phyloP scores from a whole-genome alignment of 1,140 invertebrate species.

The Agrypnia vestita region DNA sequence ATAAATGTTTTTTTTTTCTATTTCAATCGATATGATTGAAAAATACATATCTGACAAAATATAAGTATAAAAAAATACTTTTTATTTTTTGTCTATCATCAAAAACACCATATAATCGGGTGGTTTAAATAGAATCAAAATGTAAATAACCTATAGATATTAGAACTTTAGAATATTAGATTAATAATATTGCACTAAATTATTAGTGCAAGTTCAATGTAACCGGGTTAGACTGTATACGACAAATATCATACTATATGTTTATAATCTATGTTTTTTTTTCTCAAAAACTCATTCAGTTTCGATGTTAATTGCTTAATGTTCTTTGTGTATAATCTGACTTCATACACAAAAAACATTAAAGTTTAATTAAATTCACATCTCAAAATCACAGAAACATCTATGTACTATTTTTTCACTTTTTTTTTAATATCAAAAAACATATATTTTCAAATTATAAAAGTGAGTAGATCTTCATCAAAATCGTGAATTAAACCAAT shows the following conservation, averaged over 20 bases:
- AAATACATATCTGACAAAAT: neutral
- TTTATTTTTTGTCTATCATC: neutral
- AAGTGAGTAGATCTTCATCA: too few species aligned
- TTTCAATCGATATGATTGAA: neutral
- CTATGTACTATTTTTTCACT: neutral
- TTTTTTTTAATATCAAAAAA: too few species aligned
- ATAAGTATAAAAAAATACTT: neutral
- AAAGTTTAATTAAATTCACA: neutral
- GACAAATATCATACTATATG: neutral
- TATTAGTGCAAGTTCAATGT: conserved; percentile 35
- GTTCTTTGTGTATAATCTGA: neutral
- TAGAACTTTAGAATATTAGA: conserved; percentile 11
- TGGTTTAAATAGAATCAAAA: neutral
- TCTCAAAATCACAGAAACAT: neutral
- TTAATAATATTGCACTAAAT: neutral
- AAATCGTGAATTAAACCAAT: too few species aligned
- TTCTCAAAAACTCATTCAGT: conserved; percentile 9
- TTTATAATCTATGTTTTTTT: neutral
- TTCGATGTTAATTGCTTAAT: neutral
- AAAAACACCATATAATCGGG: conserved; percentile 10
- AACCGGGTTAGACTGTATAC: conserved; percentile 32
- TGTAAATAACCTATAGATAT: conserved; percentile 26
- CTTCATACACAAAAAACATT: neutral
- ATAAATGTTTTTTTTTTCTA: too few species aligned
- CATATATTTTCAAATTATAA: too few species aligned